A percentile compares a stretch with the other conserved stretches of the same genome.
Conservation (phyloP, 2,888 invertebrate species). For the Rotaria sp. region DNA sequence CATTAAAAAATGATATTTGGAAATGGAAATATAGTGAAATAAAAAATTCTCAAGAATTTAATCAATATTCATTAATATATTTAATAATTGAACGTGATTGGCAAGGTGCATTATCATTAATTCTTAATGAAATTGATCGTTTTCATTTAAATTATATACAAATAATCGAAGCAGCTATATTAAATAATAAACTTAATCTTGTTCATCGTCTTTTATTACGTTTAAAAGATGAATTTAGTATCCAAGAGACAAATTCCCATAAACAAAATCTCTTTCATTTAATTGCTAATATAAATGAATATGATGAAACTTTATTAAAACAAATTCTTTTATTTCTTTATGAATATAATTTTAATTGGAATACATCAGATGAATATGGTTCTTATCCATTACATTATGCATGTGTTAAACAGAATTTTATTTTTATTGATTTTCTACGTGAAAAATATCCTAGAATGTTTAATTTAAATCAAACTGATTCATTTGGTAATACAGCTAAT, state of each 20-base stretch:
- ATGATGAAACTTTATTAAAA: background rate
- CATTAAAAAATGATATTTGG: background rate
- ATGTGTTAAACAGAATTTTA: background rate
- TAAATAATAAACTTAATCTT: background rate
- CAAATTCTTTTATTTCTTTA: background rate
- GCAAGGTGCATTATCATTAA: constrained; percentile 27
- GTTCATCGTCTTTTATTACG: constrained; percentile 12
- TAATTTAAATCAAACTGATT: background rate
- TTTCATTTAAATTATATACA: background rate
- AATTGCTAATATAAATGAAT: background rate
- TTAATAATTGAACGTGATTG: constrained; percentile 23
- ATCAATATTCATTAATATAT: background rate
- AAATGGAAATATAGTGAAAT: background rate
- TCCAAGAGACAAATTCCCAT: background rate
- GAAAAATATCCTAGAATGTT: background rate
- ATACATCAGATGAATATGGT: background rate
- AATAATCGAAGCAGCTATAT: constrained; percentile 3
- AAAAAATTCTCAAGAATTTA: background rate
- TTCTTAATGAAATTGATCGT: background rate
- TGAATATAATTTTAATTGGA: background rate
- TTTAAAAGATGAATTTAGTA: background rate
- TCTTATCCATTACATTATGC: constrained; percentile 8
- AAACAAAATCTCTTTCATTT: constrained; percentile 19
- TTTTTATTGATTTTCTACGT: background rate
- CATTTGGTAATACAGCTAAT: background rate